These are phyloP conservation scores for Shinisaurus crocodilurus DNA, from an alignment of 2,113 vertebrate species.

Conservation along the genomic window DNA sequence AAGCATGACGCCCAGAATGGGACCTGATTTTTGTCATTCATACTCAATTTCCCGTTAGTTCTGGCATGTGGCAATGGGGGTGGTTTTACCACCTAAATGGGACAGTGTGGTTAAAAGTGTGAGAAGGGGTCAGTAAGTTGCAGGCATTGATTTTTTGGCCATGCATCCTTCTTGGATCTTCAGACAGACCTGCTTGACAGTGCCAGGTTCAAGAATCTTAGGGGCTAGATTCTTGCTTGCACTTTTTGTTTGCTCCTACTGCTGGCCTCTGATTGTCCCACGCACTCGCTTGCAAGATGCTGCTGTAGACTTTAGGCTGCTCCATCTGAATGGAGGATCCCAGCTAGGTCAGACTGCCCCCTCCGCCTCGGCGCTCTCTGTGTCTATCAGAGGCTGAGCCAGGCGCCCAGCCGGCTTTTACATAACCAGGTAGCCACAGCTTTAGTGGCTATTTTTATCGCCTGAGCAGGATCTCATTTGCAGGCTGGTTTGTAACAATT, in stretches of 20 bases:
- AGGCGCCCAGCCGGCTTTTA: constrained; percentile 24
- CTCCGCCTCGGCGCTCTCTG: not conserved
- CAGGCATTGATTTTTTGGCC: not conserved
- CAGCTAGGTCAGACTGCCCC: not conserved
- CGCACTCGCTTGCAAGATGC: not conserved
- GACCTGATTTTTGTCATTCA: not conserved
- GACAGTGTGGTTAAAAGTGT: not conserved
- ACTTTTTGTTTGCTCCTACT: not conserved
- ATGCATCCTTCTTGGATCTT: not conserved
- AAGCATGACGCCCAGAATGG: not conserved
- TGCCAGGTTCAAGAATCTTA: not conserved
- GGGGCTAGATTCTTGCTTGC: not conserved
- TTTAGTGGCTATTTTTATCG: constrained; percentile 42
- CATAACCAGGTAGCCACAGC: constrained; percentile 31
- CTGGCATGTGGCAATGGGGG: not conserved
- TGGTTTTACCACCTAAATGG: not conserved
- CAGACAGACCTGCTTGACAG: not conserved
- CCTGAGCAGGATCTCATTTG: constrained; percentile 22
- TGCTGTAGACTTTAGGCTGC: not conserved
- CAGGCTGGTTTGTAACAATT: constrained; percentile 26
- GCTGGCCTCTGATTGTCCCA: not conserved
- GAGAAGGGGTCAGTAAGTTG: not conserved
- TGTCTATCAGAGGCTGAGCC: not conserved
- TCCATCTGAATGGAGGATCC: not conserved
- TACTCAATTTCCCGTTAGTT: not conserved